Evolutionary conservation across 2,113 vertebrate species (phyloP), one percentile per base, ranked within the genome.

Genomic region (Phoxinus phoxinus): DNA sequence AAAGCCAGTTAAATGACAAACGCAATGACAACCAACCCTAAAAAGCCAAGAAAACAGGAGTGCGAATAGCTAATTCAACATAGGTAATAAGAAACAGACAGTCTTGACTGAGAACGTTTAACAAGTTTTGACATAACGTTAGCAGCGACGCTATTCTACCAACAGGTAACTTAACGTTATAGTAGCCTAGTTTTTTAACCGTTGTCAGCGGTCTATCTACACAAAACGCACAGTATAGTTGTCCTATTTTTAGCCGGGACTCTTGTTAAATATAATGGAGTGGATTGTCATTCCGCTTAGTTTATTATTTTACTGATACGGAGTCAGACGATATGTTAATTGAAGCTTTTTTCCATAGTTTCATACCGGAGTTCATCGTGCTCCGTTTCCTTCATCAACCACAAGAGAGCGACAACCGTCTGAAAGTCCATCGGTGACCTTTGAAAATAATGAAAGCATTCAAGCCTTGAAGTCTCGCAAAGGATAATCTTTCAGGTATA

Each of bases 341-440:
- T 17, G 25, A 65, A 65, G 2, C 6, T 0, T 21, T 61, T 25
- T 4, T 21, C 6, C 30, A 8, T 35, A 21, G 30, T 19, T 67
- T 35, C 61, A 30, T 17, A 30, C 13, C 27, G 27, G 6, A 67
- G 63, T 32, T 4, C 30, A 69, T 23, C 12, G 13, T 5, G 4
- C 21, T 69, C 11, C 0, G 69, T 25, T 87, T 35, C 6, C 51
- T 37, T 67, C 27, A 46, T 17, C 35, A 12, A 59, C 21, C 87
- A 83, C 63, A 63, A 78, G 79, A 63, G 59, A 37, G 61, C 71
- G 69, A 75, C 72, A 83, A 30, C 58, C 71, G 69, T 53, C 56
- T 11, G 4, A 84, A 56, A 32, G 10, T 23, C n/a, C 11, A 25
- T 46, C 71, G 25, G 23, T 15, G 19, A 35, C 30, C 32, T 59